phyloP scores from a whole-genome alignment of 2,797 vertebrate genomes.

The Paramormyrops hopkinsi region DNA sequence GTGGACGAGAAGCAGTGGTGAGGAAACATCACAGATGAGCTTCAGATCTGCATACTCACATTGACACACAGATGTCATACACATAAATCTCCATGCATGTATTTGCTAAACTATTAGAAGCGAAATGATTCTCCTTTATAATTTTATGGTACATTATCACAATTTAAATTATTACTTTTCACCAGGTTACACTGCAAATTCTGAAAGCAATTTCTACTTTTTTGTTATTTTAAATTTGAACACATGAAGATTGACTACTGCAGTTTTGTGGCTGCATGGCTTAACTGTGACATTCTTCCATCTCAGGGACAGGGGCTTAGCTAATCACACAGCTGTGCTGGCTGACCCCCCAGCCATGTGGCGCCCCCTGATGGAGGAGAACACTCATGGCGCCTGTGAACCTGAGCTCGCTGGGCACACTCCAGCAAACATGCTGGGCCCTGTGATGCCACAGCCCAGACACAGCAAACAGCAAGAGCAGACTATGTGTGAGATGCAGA shows the following conservation, averaged over 20 bases:
- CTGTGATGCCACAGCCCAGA: neutral
- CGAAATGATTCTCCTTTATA: neutral
- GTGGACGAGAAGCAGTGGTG: conserved; percentile 24
- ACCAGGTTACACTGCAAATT: neutral
- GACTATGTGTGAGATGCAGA: neutral
- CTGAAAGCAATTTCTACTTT: neutral
- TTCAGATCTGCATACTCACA: neutral
- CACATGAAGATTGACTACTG: neutral
- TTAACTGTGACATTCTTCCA: neutral
- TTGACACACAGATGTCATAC: neutral
- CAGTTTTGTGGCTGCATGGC: neutral
- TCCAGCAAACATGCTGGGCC: conserved; percentile 19
- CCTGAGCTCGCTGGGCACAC: neutral
- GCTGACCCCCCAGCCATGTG: neutral
- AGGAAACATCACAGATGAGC: neutral
- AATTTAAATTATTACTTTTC: neutral
- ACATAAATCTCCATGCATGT: neutral
- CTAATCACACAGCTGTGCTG: conserved; percentile 14
- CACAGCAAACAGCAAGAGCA: conserved; percentile 17
- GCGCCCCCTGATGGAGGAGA: conserved; percentile 8
- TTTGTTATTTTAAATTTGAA: neutral
- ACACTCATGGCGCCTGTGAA: neutral
- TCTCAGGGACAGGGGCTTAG: conserved; percentile 28
- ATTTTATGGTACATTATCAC: neutral
- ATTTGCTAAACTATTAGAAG: neutral